phyloP scores from a whole-genome alignment of 2,888 invertebrate species.

The Diloba caeruleocephala region DNA sequence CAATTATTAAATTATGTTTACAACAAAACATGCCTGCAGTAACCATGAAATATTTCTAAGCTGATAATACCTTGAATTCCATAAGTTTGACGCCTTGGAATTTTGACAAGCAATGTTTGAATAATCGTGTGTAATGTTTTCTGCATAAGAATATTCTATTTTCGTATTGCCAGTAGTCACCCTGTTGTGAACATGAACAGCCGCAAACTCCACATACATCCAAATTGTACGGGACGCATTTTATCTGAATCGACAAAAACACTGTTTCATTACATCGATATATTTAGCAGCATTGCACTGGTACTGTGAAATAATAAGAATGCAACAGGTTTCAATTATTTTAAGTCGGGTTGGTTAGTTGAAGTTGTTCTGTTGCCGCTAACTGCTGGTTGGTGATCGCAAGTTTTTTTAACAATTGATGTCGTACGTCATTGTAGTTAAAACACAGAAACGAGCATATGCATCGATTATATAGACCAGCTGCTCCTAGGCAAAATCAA shows the following conservation, averaged over 20 bases:
- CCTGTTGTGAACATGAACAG: slow-evolving; percentile 83
- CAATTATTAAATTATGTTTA: background rate
- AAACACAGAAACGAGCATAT: too few relatives aligned
- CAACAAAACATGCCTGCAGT: slow-evolving; percentile 1
- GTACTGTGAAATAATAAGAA: too few relatives aligned
- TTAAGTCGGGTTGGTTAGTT: too few relatives aligned
- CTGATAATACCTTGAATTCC: slow-evolving; percentile 78
- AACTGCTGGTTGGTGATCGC: too few relatives aligned
- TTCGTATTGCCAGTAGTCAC: slow-evolving; percentile 90
- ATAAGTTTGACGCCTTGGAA: slow-evolving; percentile 79
- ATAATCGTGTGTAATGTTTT: slow-evolving; percentile 77
- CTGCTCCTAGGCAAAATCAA: too few relatives aligned
- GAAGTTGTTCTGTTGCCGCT: too few relatives aligned
- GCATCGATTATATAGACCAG: too few relatives aligned
- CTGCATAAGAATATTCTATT: slow-evolving; percentile 83
- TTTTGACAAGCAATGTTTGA: slow-evolving; percentile 79
- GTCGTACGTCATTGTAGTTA: too few relatives aligned
- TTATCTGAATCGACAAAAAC: slow-evolving; percentile 69
- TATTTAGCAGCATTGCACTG: too few relatives aligned
- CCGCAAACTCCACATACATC: slow-evolving; percentile 82
- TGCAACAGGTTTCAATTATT: too few relatives aligned
- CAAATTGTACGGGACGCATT: slow-evolving; percentile 86
- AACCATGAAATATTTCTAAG: too few relatives aligned
- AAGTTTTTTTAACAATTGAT: too few relatives aligned
- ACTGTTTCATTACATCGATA: background rate